A percentile compares a stretch with the other conserved stretches of the same genome.
phyloP scores from a whole-genome alignment of 2,888 invertebrate genomes.

The Tetrapedia diversipes region DNA sequence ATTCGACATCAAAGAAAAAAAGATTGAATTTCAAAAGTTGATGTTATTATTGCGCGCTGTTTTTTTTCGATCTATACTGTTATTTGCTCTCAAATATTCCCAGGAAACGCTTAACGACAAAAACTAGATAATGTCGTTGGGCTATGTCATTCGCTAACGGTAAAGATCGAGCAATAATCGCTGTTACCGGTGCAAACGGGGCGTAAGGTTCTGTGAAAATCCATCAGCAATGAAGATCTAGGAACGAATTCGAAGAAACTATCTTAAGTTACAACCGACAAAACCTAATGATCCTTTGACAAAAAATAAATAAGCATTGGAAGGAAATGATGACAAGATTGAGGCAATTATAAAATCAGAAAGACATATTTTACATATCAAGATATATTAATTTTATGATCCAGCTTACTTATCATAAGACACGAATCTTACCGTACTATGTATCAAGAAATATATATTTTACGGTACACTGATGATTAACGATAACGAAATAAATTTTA shows the following conservation, averaged over 20 bases:
- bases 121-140: background rate
- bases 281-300: constrained; percentile 10
- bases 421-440: constrained; percentile 22
- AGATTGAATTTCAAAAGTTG: too few relatives aligned
- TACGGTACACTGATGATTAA: constrained; percentile 19
- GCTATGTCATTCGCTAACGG: background rate
- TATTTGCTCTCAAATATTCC: background rate
- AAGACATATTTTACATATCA: background rate
- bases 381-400: constrained; percentile 14
- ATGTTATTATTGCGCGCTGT: too few relatives aligned
- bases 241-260: constrained; percentile 40
- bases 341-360: constrained; percentile 15
- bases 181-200: constrained; percentile 7
- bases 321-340: too few relatives aligned
- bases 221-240: constrained; percentile 8
- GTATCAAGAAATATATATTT: constrained; percentile 21
- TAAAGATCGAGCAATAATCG: background rate
- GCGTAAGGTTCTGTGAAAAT: constrained; percentile 32
- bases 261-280: constrained; percentile 28
- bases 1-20: too few relatives aligned
- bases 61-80: background rate
- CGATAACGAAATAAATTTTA: constrained; percentile 13
- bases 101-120: background rate
- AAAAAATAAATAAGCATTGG: background rate
- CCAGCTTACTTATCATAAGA: constrained; percentile 4